Percentiles rank a stretch among this genome's conserved stretches.
These are phyloP conservation scores for Lydus trimaculatus DNA, from an alignment of 2,888 invertebrate species.

Conservation along the genomic window DNA sequence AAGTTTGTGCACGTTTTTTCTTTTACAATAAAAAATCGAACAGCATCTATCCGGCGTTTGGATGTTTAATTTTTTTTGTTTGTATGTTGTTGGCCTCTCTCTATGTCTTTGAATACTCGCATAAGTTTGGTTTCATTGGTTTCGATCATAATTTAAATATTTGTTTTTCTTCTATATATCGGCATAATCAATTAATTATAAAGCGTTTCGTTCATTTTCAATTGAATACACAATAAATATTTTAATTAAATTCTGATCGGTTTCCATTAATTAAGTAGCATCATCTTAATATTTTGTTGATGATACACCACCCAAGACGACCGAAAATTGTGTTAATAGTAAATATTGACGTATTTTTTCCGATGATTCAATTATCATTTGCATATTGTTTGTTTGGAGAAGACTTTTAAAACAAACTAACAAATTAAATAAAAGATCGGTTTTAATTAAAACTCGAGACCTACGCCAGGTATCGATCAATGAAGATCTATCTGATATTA, in stretches of 20 bases:
- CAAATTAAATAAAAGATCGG: background rate
- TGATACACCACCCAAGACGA: background rate
- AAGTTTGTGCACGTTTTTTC: constrained; percentile 16
- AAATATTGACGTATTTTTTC: too few species aligned
- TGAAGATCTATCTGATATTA: constrained; percentile 1
- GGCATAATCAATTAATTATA: constrained; percentile 37
- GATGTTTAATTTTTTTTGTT: background rate
- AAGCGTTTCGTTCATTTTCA: constrained; percentile 26
- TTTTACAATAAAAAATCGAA: background rate
- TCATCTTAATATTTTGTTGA: background rate
- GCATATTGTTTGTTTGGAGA: background rate
- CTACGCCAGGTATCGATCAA: background rate
- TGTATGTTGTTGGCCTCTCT: too few species aligned
- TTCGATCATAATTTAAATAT: constrained; percentile 26
- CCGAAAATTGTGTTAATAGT: too few species aligned
- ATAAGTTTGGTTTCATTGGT: background rate
- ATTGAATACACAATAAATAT: constrained; percentile 38
- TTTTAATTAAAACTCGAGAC: background rate
- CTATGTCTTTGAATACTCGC: too few species aligned
- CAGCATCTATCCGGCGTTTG: too few species aligned
- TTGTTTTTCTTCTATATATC: constrained; percentile 31
- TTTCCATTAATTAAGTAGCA: constrained; percentile 28
- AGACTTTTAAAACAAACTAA: background rate
- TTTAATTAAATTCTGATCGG: constrained; percentile 43
- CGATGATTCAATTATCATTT: too few species aligned